Percentiles rank a stretch among this genome's conserved stretches.
These are phyloP conservation scores for Tragopan temminckii DNA, from an alignment of 2,797 vertebrate genomes.

Conservation along the genomic window DNA sequence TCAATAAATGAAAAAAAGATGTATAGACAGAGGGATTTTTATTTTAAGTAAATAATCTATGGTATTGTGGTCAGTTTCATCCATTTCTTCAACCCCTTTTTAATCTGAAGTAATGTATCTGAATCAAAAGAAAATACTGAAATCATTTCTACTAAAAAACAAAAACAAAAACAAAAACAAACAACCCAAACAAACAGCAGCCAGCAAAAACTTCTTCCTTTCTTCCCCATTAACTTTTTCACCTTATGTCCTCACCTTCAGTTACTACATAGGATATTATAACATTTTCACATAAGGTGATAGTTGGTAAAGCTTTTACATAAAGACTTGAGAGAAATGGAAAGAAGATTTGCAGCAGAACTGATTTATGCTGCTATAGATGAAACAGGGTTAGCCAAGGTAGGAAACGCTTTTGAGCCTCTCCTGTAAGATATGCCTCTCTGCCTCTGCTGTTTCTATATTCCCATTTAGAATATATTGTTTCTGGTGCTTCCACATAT, in stretches of 20 bases:
- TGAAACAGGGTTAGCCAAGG: not conserved
- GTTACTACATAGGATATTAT: not conserved
- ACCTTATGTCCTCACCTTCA: not conserved
- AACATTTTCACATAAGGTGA: not conserved
- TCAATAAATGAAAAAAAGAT: not conserved
- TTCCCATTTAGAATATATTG: not conserved
- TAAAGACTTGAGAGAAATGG: not conserved
- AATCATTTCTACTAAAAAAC: not conserved
- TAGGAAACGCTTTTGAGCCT: not conserved
- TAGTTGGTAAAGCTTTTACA: not conserved
- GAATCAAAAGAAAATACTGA: not conserved
- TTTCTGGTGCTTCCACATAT: not conserved
- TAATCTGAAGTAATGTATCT: not conserved
- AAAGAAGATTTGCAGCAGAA: not conserved
- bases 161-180: not conserved
- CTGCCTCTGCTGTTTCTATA: not conserved
- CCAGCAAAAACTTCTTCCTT: not conserved
- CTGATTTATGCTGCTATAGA: not conserved
- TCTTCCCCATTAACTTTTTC: not conserved
- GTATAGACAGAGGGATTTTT: rapidly evolving
- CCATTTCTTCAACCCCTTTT: not conserved
- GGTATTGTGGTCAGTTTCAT: not conserved
- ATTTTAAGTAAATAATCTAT: not conserved
- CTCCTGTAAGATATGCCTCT: not conserved
- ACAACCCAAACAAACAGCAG: not conserved